Evolutionary conservation across 2,113 vertebrate genomes (phyloP).

Genomic region (Oreotragus oreotragus): DNA sequence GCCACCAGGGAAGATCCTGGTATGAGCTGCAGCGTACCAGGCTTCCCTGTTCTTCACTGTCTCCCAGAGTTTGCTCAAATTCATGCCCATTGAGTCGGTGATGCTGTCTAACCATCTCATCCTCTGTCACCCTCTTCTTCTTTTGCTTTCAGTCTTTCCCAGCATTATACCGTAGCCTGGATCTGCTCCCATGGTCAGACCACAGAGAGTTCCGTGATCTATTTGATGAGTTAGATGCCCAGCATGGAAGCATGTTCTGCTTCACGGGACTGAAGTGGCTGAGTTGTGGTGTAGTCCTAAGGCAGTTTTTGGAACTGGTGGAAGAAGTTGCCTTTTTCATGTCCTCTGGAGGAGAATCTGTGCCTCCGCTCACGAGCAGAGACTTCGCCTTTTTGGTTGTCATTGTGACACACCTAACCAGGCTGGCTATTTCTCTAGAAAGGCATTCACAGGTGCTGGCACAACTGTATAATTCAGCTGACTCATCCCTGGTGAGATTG

Average conservation of each 20-base stretch:
- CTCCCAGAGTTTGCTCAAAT: not conserved
- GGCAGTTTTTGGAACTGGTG: not conserved
- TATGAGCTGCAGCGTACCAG: not conserved
- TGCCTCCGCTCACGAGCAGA: not conserved
- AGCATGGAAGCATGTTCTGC: not conserved
- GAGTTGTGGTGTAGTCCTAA: not conserved
- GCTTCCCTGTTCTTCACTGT: not conserved
- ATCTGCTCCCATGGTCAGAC: fast-evolving
- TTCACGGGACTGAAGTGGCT: not conserved
- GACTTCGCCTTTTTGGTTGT: not conserved
- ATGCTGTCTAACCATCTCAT: not conserved
- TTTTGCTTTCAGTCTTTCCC: not conserved
- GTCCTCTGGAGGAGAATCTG: not conserved
- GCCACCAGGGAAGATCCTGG: not conserved
- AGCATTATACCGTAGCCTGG: not conserved
- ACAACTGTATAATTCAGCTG: not conserved
- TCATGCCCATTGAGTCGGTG: not conserved
- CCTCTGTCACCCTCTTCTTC: not conserved
- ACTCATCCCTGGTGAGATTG: not conserved
- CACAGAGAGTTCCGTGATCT: not conserved
- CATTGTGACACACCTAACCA: not conserved
- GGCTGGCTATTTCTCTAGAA: not conserved
- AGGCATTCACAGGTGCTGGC: not conserved
- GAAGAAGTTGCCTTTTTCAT: not conserved
- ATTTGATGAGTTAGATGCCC: not conserved